Base-by-base conservation (phyloP, 2,797 vertebrate species). In the Fistularia tabacaria region DNA sequence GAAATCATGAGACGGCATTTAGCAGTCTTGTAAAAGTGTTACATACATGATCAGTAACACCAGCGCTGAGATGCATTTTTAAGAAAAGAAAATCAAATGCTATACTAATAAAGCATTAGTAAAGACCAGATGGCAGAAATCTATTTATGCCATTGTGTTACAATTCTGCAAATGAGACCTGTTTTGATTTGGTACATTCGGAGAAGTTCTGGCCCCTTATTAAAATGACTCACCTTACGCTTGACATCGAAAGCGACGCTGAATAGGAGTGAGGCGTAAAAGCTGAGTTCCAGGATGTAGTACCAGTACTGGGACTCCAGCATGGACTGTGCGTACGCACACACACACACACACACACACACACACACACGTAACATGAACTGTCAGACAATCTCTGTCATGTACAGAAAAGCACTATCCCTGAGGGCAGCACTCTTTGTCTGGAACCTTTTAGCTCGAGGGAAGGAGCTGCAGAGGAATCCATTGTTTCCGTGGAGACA, bases 301-400 rank as follows among this genome's bases (percentile, higher is more conserved):
- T 98, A 97, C 96, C 96, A 98, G 71, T 99, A 98, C 54, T 99
- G 96, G 8, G 96, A 98, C 0, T 89, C 81, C 73, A 98, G 86
- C 88, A 98, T 49, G 9, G 92, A 85, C 97, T 99, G 81, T 45
- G 65, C 41, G 60, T 4, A 69, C 10, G 66, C 10, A 73, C 14
- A 62, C 14, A 64, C 13, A 60, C 41, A 62, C 6, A 51, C 11
- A 59, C 40, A 49, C n/a, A 57, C 43, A 64, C 14, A 53, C 4
- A 60, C 1, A 9, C 6, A 14, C 1, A 49, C 39, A 36, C 52
- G 74, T 56, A 64, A 80, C 62, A 39, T 15, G 57, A 76, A 25
- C 25, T 25, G 25, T 25, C 40, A 49, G 12, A 58, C 14, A 63
- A 56, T 61, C 55, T 62, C 53, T 41, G 46, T 49, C 38, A 46